A percentile compares a stretch with the other conserved stretches of the same genome.
Conservation (phyloP, 2,888 invertebrate genomes). For the Acleris cristana region DNA sequence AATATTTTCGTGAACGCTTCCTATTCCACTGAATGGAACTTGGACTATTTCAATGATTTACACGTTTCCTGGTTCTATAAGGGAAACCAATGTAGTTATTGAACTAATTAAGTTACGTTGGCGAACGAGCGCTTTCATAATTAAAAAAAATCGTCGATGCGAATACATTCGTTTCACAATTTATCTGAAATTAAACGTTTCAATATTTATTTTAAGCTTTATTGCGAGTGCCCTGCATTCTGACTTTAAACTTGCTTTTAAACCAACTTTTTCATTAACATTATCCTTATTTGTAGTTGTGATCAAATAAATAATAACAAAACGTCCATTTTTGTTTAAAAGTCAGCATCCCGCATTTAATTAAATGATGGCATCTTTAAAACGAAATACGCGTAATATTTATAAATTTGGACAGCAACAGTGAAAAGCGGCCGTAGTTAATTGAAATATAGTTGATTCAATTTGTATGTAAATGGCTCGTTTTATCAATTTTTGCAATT, state of each 20-base stretch:
- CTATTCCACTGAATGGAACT: constrained; percentile 52
- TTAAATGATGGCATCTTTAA: neutral
- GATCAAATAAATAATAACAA: neutral
- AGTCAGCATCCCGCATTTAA: neutral
- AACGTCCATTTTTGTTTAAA: neutral
- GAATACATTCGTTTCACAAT: neutral
- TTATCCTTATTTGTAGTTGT: too few species aligned
- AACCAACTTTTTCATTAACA: too few species aligned
- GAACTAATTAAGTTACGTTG: constrained; percentile 26
- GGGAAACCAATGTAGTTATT: constrained; percentile 28
- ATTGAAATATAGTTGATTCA: constrained; percentile 39
- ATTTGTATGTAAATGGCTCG: constrained; percentile 38
- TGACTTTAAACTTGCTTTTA: too few species aligned
- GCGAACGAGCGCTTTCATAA: constrained; percentile 6
- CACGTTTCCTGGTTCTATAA: constrained; percentile 40
- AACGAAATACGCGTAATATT: constrained; percentile 11
- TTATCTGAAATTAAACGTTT: neutral
- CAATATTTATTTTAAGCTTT: too few species aligned
- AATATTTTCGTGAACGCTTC: constrained; percentile 60
- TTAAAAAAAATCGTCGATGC: constrained; percentile 5
- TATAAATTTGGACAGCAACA: constrained; percentile 24
- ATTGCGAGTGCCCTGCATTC: too few species aligned
- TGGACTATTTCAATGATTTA: constrained; percentile 60
- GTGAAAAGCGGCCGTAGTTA: constrained; percentile 27
- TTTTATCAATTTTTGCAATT: constrained; percentile 19